Evolutionary conservation across 2,113 vertebrate species (phyloP).

Genomic region (Zingel zingel): DNA sequence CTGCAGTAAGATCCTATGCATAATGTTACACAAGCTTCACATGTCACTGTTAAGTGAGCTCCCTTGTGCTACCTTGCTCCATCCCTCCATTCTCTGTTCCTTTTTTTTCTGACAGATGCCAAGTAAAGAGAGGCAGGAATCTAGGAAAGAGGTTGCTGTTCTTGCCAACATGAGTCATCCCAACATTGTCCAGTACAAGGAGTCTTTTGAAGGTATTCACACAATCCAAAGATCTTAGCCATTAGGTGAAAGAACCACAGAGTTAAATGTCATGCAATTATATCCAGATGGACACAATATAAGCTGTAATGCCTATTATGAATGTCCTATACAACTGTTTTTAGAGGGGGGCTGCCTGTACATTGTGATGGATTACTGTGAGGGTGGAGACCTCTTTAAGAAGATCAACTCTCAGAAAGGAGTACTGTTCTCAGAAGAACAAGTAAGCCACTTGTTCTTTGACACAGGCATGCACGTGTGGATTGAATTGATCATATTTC

Average conservation of each 20-base stretch:
- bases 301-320: too few relatives aligned
- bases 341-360: slow-evolving; percentile 95
- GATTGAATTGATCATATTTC: neutral
- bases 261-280: neutral
- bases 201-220: slow-evolving; percentile 96
- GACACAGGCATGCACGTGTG: neutral
- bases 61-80: neutral
- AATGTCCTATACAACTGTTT: neutral
- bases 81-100: neutral
- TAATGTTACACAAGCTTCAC: neutral
- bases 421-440: slow-evolving; percentile 91
- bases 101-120: slow-evolving; percentile 89
- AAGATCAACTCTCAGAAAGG: slow-evolving; percentile 98
- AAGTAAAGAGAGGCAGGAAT: slow-evolving; percentile 96
- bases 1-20: slow-evolving; percentile 84
- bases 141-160: slow-evolving; percentile 96
- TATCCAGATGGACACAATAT: neutral
- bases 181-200: slow-evolving; percentile 96
- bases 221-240: neutral
- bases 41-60: neutral
- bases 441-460: slow-evolving; percentile 83
- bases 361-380: slow-evolving; percentile 99
- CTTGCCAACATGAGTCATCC: slow-evolving; percentile 98
- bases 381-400: slow-evolving; percentile 97
- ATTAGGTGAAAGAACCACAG: neutral